Evolutionary conservation across 2,797 vertebrate species (phyloP), one percentile per base, ranked within the genome.

Genomic region (Sphaeramia orbicularis): DNA sequence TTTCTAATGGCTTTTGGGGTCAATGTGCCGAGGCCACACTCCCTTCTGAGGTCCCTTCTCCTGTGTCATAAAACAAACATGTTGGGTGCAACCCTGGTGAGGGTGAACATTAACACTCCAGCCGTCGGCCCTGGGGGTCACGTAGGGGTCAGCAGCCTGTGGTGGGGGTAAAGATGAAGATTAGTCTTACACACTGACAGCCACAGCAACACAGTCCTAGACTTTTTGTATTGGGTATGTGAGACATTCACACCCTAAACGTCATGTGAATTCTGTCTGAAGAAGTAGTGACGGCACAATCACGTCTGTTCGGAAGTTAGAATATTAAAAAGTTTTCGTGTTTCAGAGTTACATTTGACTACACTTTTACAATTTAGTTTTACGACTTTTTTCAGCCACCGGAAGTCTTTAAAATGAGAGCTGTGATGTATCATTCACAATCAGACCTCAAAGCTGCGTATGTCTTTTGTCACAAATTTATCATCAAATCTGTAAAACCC

Each of bases 71-170:
- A 92, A 90, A 84, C 79, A 91, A 91, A 92, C 85, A 90, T 75
- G 73, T 81, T 58, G 67, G 74, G 57, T 89, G 74, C 41, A 76
- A 92, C 91, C 91, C 86, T 16, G 41, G 51, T 76, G 81, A 77
- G 86, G 85, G 85, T 84, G 89, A 90, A 89, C 89, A 92, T 93
- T 92, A 92, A 92, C 91, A 90, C 91, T 83, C 80, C 76, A 65
- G 86, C 74, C 83, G 21, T 76, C 68, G 80, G 81, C 57, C 76
- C 53, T 1, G 38, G 40, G 72, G 89, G 89, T 91, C 86, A 68
- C 66, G 45, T 40, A 48, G 76, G 78, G 89, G 89, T 90, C 86
- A 79, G 86, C 71, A 62, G 90, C 83, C 85, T 74, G 74, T 18
- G 71, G 80, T 71, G 76, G 67, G 84, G 68, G 71, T 38, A 71